Conservation (phyloP, 92 coral and sea anemone genomes). For the Muricea muricata region DNA sequence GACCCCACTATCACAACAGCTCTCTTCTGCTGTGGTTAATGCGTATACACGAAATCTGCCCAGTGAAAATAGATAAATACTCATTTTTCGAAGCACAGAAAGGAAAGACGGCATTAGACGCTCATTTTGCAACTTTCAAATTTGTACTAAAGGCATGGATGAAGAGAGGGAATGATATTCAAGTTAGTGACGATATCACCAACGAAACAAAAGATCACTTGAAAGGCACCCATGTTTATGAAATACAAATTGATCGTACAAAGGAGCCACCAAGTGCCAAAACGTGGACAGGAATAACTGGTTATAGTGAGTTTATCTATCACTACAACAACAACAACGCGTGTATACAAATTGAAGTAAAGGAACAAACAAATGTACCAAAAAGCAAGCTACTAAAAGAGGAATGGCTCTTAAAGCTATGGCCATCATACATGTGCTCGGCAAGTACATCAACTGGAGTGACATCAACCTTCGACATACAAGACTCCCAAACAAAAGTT, state of each 20-base stretch:
- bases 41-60: background rate
- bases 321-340: background rate
- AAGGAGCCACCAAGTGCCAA: slow-evolving; percentile 50
- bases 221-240: slow-evolving; percentile 15
- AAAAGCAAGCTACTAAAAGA: background rate
- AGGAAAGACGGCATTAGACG: slow-evolving; percentile 30
- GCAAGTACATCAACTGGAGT: background rate
- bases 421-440: slow-evolving; percentile 19
- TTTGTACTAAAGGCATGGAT: slow-evolving; percentile 26
- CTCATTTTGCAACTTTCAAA: slow-evolving; percentile 36
- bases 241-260: slow-evolving; percentile 7
- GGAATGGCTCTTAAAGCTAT: background rate
- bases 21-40: background rate
- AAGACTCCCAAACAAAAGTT: background rate
- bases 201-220: slow-evolving; percentile 2
- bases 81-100: slow-evolving; percentile 44
- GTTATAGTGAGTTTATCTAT: background rate
- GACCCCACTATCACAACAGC: background rate
- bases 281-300: slow-evolving; percentile 63
- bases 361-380: slow-evolving; percentile 15
- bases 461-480: background rate
- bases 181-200: slow-evolving; percentile 23
- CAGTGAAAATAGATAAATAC: background rate
- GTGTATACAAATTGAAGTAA: background rate
- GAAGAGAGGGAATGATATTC: slow-evolving; percentile 34